Evolutionary conservation across 2,888 invertebrate genomes (phyloP).

Genomic region (Thysanoteuthis rhombus): DNA sequence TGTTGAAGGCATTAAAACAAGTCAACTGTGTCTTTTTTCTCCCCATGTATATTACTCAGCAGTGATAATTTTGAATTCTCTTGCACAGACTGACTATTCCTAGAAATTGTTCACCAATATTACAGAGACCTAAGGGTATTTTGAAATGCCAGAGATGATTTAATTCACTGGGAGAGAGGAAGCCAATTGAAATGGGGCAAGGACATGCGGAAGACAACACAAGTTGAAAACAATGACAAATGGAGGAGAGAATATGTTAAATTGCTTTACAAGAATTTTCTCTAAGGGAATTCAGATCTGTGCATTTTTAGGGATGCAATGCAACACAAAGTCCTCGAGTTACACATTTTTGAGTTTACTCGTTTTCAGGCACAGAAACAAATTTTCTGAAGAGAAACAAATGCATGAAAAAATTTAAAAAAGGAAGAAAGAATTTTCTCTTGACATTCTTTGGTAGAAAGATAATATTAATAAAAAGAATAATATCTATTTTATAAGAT

Average conservation of each 20-base stretch:
- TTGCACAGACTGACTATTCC: no score
- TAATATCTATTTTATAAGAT: no score
- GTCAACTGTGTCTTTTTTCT: no score
- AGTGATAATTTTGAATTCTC: no score
- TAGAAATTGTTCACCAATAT: no score
- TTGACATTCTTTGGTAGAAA: no score
- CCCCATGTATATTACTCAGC: no score
- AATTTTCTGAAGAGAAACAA: not conserved
- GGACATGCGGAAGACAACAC: not conserved
- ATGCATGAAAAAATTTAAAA: not conserved
- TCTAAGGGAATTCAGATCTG: not conserved
- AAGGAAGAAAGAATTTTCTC: no score
- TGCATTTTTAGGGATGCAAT: not conserved
- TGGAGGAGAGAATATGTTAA: not conserved
- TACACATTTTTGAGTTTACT: not conserved
- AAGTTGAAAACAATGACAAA: not conserved
- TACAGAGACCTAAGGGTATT: not conserved
- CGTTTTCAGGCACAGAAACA: not conserved
- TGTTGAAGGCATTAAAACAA: no score
- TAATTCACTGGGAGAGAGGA: no score
- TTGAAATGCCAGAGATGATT: not conserved
- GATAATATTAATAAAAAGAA: no score
- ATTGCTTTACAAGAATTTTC: not conserved
- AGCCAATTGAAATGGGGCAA: not conserved
- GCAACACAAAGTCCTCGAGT: not conserved